phyloP scores from a whole-genome alignment of 2,888 invertebrate species.

The Cynaeus angustus region DNA sequence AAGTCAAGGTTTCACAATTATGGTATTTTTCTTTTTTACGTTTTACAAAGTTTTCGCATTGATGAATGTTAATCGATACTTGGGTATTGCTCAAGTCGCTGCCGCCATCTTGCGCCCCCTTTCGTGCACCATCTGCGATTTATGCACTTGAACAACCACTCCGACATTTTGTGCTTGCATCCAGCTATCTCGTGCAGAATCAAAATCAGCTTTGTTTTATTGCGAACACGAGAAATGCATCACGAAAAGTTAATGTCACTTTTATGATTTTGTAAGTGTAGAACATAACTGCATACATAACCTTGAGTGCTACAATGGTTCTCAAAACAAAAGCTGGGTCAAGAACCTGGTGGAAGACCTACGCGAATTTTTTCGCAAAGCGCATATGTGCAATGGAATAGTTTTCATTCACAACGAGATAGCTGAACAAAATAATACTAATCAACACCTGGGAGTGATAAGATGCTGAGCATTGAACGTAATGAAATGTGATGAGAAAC shows the following conservation, averaged over 20 bases:
- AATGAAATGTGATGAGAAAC: slow-evolving; percentile 60
- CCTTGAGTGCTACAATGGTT: slow-evolving; percentile 64
- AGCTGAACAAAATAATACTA: slow-evolving; percentile 55
- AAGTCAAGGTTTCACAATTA: too few relatives aligned
- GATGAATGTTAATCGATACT: not conserved
- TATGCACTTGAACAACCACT: slow-evolving; percentile 13
- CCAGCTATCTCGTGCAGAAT: slow-evolving; percentile 30
- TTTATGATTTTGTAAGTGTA: slow-evolving; percentile 53
- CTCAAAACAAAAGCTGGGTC: slow-evolving; percentile 67
- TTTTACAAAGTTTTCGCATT: too few relatives aligned
- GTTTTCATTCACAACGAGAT: slow-evolving; percentile 55
- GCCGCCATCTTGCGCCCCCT: slow-evolving; percentile 6
- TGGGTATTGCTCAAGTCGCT: not conserved
- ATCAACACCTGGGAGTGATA: slow-evolving; percentile 58
- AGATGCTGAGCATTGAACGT: slow-evolving; percentile 60
- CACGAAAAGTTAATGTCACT: slow-evolving; percentile 52
- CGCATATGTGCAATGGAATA: slow-evolving; percentile 32
- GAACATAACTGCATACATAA: slow-evolving; percentile 57
- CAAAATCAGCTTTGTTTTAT: slow-evolving; percentile 44
- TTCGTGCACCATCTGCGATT: slow-evolving; percentile 9
- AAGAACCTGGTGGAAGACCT: slow-evolving; percentile 62
- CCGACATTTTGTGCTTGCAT: slow-evolving; percentile 16
- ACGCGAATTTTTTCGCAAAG: slow-evolving; percentile 57
- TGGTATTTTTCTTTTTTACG: too few relatives aligned
- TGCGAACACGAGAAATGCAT: slow-evolving; percentile 52